phyloP scores from a whole-genome alignment of 2,113 vertebrate species.

The Andinoacara biseriatus region DNA sequence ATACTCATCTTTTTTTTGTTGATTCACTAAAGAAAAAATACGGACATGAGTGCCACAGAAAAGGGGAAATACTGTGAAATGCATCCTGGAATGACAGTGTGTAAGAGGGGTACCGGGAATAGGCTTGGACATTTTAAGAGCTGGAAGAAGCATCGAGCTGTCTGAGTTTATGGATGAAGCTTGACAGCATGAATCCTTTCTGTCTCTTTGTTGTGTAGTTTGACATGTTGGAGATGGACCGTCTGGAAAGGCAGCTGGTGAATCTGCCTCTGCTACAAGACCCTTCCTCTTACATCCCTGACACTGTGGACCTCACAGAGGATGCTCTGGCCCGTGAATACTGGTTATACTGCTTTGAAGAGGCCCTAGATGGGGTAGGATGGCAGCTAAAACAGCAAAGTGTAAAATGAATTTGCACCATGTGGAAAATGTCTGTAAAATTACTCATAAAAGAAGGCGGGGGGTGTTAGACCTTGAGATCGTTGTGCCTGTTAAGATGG shows the following conservation, averaged over 20 bases:
- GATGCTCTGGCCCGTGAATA: constrained; percentile 93
- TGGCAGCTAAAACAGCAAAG: not conserved
- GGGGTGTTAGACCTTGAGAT: not conserved
- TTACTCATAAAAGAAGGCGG: not conserved
- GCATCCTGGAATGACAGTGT: not conserved
- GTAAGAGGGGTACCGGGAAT: not conserved
- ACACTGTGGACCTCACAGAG: constrained; percentile 93
- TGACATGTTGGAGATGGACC: constrained; percentile 98
- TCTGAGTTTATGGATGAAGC: not conserved
- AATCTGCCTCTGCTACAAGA: constrained; percentile 93
- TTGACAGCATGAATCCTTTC: not conserved
- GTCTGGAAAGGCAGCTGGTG: constrained; percentile 91
- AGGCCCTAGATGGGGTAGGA: constrained; percentile 93
- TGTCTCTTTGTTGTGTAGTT: constrained; percentile 80
- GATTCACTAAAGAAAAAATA: not conserved
- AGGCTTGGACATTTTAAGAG: not conserved
- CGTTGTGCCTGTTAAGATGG: not conserved
- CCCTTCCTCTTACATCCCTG: constrained; percentile 92
- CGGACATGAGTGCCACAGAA: not conserved
- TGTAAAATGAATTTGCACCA: not conserved
- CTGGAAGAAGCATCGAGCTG: not conserved
- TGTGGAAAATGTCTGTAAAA: not conserved
- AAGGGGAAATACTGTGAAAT: not conserved
- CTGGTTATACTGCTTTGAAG: constrained; percentile 97
- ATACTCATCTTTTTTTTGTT: accelerated